These are phyloP conservation scores for Dicrurus megarhynchus DNA, from an alignment of 2,113 vertebrate genomes.

Conservation along the genomic window DNA sequence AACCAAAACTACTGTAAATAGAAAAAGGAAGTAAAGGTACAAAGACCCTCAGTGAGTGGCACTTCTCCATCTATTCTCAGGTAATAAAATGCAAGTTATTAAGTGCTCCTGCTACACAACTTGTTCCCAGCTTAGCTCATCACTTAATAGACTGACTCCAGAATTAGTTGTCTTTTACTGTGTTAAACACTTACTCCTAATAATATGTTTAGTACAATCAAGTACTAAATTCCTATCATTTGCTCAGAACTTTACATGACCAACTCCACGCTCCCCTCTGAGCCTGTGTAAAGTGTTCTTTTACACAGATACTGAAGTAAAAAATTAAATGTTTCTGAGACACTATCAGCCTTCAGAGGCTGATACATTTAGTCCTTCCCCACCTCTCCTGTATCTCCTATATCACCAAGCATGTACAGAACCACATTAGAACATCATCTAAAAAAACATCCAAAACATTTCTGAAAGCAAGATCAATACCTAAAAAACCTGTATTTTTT, in stretches of 20 bases:
- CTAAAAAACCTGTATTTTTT: background rate
- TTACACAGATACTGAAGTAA: background rate
- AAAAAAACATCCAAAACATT: background rate
- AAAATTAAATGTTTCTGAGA: background rate
- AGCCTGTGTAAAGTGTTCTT: background rate
- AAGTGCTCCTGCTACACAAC: background rate
- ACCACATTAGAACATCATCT: background rate
- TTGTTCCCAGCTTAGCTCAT: background rate
- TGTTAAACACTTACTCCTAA: background rate
- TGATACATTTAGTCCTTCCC: background rate
- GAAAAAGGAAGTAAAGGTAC: background rate
- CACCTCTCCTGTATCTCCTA: accelerated
- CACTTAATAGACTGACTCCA: background rate
- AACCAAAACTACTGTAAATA: background rate
- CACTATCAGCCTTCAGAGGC: accelerated
- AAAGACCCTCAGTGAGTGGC: background rate
- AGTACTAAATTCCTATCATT: background rate
- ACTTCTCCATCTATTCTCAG: background rate
- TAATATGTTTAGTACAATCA: background rate
- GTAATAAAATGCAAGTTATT: background rate
- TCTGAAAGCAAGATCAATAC: background rate
- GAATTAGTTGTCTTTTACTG: background rate
- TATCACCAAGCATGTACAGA: background rate
- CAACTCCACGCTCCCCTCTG: background rate
- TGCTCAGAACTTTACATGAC: background rate